phyloP scores from a whole-genome alignment of 2,888 invertebrate genomes.

The Panzeria rudis region DNA sequence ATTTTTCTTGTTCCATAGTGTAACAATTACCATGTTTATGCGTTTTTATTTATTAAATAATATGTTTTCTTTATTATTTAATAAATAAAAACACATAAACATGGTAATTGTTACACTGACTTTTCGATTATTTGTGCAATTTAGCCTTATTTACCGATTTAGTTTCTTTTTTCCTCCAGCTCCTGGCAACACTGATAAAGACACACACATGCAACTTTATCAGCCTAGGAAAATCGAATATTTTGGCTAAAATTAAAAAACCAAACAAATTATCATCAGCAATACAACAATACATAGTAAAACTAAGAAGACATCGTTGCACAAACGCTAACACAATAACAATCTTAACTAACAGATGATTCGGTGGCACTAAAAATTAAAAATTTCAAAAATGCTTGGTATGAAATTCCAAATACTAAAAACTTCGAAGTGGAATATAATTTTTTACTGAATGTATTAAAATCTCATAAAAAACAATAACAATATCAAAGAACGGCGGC shows the following conservation, averaged over 20 bases:
- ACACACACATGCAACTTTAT: slow-evolving; percentile 28
- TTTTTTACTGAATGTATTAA: slow-evolving; percentile 60
- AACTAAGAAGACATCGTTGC: slow-evolving; percentile 21
- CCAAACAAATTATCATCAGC: slow-evolving; percentile 45
- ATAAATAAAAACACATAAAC: too few species aligned
- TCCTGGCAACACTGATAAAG: background rate
- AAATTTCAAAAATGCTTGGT: slow-evolving; percentile 58
- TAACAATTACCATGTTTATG: too few species aligned
- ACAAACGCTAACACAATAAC: slow-evolving; percentile 36
- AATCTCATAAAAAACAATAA: slow-evolving; percentile 65
- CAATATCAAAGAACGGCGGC: slow-evolving; percentile 35
- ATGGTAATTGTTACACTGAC: too few species aligned
- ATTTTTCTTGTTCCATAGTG: too few species aligned
- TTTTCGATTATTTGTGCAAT: too few species aligned
- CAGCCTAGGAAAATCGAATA: slow-evolving; percentile 28
- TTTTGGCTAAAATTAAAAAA: slow-evolving; percentile 46
- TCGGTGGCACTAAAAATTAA: slow-evolving; percentile 38
- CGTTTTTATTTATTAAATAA: too few species aligned
- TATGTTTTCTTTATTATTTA: too few species aligned
- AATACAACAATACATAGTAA: slow-evolving; percentile 8
- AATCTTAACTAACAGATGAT: slow-evolving; percentile 11
- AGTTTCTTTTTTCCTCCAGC: too few species aligned
- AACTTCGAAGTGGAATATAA: slow-evolving; percentile 1
- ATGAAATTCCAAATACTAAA: slow-evolving; percentile 22
- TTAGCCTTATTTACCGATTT: too few species aligned